Evolutionary conservation across 1,140 invertebrate genomes (phyloP).

Genomic region (Pogonognathellus flavescens): DNA sequence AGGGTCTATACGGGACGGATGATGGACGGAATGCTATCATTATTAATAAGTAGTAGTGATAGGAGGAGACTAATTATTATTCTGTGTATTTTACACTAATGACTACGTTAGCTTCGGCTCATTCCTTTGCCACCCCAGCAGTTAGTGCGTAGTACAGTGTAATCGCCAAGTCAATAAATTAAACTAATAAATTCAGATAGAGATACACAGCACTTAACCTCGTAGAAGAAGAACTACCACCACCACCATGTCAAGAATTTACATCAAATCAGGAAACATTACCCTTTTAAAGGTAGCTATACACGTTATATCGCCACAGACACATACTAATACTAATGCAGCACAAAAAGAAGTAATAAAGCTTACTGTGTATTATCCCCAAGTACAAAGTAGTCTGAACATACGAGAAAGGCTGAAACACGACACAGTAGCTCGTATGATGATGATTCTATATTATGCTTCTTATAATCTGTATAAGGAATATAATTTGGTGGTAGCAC

Average conservation of each 20-base stretch:
- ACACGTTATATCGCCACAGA: too few species aligned
- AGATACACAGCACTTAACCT: neutral
- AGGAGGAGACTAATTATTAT: slow-evolving; percentile 33
- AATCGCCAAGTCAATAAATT: neutral
- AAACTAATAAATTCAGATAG: too few species aligned
- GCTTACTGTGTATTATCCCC: too few species aligned
- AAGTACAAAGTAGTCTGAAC: too few species aligned
- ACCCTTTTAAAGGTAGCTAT: neutral
- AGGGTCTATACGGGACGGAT: neutral
- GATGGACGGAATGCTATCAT: neutral
- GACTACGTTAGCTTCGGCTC: neutral
- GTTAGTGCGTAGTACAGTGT: slow-evolving; percentile 32
- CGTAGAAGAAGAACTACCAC: neutral
- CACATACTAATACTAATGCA: too few species aligned
- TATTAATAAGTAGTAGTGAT: slow-evolving; percentile 18
- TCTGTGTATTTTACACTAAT: slow-evolving; percentile 25
- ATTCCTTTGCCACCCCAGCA: neutral
- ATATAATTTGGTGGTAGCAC: too few species aligned
- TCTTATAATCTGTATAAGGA: too few species aligned
- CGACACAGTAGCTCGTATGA: too few species aligned
- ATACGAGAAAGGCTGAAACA: too few species aligned
- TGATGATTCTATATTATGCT: too few species aligned
- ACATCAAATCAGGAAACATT: neutral
- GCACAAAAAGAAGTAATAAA: too few species aligned
- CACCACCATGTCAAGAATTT: neutral